Percentiles rank a stretch among this genome's conserved stretches.
Conservation (phyloP, 2,797 vertebrate species). For the Eulemur albifrons region DNA sequence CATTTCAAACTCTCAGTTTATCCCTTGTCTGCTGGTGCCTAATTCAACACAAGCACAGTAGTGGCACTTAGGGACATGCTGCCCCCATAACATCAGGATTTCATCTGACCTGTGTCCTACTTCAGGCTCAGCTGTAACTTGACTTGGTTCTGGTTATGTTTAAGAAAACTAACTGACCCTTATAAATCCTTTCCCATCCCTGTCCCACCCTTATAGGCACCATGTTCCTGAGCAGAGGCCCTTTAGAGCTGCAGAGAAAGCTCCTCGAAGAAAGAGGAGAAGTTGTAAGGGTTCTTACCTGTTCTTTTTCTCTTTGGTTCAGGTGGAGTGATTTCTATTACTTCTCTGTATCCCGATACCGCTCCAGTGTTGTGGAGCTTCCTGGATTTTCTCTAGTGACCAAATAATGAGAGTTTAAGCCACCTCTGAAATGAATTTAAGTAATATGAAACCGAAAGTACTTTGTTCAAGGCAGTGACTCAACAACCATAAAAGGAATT, state of each 20-base stretch:
- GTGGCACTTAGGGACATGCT: not conserved
- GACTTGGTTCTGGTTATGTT: not conserved
- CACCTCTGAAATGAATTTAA: not conserved
- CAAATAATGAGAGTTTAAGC: not conserved
- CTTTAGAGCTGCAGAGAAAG: not conserved
- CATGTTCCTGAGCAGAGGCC: not conserved
- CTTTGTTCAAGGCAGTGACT: not conserved
- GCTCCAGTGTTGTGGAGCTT: rapidly evolving
- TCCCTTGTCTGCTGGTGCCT: not conserved
- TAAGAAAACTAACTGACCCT: not conserved
- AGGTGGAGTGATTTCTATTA: not conserved
- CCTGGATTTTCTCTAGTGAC: not conserved
- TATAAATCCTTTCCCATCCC: not conserved
- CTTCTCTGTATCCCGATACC: not conserved
- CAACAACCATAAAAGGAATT: not conserved
- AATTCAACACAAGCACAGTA: not conserved
- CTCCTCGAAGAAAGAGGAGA: not conserved
- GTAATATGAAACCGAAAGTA: constrained; percentile 60
- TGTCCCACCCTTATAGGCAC: not conserved
- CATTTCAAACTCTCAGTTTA: not conserved
- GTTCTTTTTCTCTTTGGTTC: not conserved
- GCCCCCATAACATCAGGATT: not conserved
- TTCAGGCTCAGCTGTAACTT: not conserved
- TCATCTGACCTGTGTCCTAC: not conserved
- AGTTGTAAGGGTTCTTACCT: constrained; percentile 11